These are phyloP conservation scores for Zaprionus gabonicus DNA, from an alignment of 1,140 invertebrate genomes.

Conservation along the genomic window DNA sequence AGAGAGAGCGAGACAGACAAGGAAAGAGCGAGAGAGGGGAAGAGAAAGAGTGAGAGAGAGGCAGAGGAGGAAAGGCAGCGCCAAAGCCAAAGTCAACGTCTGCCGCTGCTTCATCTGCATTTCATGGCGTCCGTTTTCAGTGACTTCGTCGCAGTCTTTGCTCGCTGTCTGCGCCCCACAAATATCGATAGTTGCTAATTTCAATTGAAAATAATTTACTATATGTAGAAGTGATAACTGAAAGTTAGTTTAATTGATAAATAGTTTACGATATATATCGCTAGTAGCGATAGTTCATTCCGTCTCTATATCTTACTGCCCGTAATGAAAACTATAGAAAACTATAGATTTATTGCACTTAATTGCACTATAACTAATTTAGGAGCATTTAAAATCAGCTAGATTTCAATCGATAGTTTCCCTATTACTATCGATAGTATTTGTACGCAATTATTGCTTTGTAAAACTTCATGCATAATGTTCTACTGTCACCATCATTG, in stretches of 20 bases:
- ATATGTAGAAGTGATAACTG: background rate
- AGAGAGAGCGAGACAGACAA: background rate
- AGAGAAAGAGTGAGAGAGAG: background rate
- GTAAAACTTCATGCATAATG: no score
- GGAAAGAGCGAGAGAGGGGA: background rate
- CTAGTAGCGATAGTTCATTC: background rate
- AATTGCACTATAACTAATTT: no score
- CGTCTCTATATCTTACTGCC: no score
- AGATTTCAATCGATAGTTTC: no score
- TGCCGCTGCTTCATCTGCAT: conserved; percentile 79
- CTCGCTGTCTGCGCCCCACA: background rate
- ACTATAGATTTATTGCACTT: no score
- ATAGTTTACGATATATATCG: background rate
- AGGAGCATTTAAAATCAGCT: no score
- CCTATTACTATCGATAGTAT: no score
- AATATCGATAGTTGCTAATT: background rate
- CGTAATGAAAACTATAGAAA: no score
- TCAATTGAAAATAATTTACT: background rate
- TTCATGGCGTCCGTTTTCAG: conserved; percentile 63
- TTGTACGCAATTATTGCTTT: no score
- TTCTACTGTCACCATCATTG: no score
- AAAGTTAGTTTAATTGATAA: background rate
- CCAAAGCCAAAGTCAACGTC: conserved; percentile 27
- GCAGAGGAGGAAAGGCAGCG: background rate
- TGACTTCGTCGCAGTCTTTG: background rate